These are phyloP conservation scores for Gobiocypris rarus DNA, from an alignment of 2,113 vertebrate species.

Conservation along the genomic window DNA sequence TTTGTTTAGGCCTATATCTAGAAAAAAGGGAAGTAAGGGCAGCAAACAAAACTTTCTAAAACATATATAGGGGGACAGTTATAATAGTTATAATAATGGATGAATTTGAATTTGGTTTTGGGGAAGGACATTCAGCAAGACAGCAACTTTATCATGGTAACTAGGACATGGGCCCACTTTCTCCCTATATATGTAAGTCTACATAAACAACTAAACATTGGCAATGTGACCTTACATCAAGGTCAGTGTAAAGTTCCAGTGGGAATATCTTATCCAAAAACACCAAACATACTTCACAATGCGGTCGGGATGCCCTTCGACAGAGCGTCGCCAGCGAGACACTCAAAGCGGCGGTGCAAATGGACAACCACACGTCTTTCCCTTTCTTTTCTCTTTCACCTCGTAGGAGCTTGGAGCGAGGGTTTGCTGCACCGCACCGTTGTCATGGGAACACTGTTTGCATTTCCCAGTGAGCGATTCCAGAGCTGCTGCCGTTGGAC, in stretches of 20 bases:
- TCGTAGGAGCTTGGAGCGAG: conserved; percentile 54
- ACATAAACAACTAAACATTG: not conserved
- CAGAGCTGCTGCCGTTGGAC: conserved; percentile 68
- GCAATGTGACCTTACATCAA: not conserved
- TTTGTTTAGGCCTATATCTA: too few species aligned
- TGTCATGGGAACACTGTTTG: conserved; percentile 80
- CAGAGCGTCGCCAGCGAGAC: conserved; percentile 25
- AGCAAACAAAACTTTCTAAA: too few species aligned
- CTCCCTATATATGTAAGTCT: conserved; percentile 9
- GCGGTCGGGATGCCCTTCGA: conserved; percentile 14
- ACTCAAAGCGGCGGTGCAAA: conserved; percentile 28
- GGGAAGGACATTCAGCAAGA: conserved; percentile 11
- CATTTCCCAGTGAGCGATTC: conserved; percentile 79
- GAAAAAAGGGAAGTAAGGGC: too few species aligned
- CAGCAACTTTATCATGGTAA: conserved; percentile 20
- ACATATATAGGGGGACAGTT: too few species aligned
- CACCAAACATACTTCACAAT: conserved; percentile 11
- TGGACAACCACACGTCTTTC: conserved; percentile 30
- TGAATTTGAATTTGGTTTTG: not conserved
- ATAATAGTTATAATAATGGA: too few species aligned
- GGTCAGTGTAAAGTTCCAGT: not conserved
- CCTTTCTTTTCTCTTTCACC: conserved; percentile 44
- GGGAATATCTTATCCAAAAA: conserved; percentile 12
- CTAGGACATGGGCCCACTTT: conserved; percentile 10
- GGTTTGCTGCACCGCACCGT: conserved; percentile 68